phyloP scores from a whole-genome alignment of 2,113 vertebrate species.

The Eudyptes chrysolophus region DNA sequence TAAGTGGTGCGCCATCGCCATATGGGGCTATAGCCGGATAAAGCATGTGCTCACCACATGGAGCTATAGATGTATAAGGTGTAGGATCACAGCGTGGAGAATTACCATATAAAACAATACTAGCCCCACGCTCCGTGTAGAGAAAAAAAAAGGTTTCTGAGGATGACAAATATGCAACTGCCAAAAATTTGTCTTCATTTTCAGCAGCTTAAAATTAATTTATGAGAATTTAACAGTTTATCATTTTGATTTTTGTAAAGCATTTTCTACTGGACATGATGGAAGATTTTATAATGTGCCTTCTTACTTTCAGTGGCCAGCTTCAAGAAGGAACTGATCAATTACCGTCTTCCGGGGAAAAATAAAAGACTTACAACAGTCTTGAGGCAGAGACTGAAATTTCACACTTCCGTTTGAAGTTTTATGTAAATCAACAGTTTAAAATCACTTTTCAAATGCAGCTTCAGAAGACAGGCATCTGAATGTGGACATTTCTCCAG shows the following conservation, averaged over 20 bases:
- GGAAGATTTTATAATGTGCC: background rate
- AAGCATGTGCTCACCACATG: background rate
- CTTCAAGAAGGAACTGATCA: background rate
- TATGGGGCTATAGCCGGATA: background rate
- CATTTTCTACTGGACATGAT: background rate
- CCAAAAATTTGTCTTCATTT: background rate
- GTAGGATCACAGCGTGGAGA: background rate
- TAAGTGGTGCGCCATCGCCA: background rate
- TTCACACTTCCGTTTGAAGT: background rate
- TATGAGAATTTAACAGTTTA: background rate
- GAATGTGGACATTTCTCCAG: background rate
- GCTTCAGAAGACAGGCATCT: background rate
- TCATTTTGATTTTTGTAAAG: background rate
- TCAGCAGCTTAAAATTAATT: background rate
- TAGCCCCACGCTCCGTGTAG: accelerated
- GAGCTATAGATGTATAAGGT: background rate
- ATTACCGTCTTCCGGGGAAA: background rate
- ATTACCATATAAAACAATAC: background rate
- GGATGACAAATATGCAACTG: background rate
- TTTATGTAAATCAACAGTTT: background rate
- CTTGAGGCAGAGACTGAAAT: background rate
- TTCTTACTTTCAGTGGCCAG: background rate
- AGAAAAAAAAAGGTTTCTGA: accelerated
- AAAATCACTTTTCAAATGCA: background rate
- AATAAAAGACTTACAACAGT: background rate